A percentile compares a stretch with the other conserved stretches of the same genome.
These are phyloP conservation scores for Melinopterus prodromus DNA, from an alignment of 2,888 invertebrate species.

Conservation along the genomic window DNA sequence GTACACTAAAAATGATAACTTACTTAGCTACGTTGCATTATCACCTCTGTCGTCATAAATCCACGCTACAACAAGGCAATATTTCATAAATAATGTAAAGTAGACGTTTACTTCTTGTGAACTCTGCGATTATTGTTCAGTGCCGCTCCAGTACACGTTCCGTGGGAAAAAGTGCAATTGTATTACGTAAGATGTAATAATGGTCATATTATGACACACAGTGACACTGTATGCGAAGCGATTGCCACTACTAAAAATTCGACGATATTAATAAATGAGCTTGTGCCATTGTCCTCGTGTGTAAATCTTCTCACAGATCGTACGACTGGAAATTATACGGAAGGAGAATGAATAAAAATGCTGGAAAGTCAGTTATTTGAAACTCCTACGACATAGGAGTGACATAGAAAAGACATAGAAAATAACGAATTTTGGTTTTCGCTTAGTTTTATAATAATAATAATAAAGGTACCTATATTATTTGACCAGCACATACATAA, in stretches of 20 bases:
- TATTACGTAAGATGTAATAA: not conserved
- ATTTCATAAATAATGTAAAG: slow-evolving; percentile 4
- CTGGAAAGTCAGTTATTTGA: too few species aligned
- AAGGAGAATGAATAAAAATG: not conserved
- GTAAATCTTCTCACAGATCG: not conserved
- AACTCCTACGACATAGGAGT: too few species aligned
- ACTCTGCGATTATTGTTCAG: not conserved
- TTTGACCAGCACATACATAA: too few species aligned
- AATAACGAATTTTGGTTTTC: too few species aligned
- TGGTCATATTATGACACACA: not conserved
- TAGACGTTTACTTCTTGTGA: not conserved
- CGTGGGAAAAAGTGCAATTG: not conserved
- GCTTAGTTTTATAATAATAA: too few species aligned
- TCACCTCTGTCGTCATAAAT: not conserved
- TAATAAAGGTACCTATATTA: too few species aligned
- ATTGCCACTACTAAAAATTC: not conserved
- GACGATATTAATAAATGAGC: not conserved
- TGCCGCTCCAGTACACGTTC: not conserved
- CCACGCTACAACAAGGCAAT: not conserved
- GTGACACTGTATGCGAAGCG: not conserved
- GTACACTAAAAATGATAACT: not conserved
- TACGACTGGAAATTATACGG: not conserved
- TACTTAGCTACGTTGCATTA: not conserved
- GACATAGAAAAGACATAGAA: too few species aligned
- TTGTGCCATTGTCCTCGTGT: too few species aligned